Evolutionary conservation across 1,140 invertebrate species (phyloP), one percentile per base, ranked within the genome.

Genomic region (Bombus waltoni): DNA sequence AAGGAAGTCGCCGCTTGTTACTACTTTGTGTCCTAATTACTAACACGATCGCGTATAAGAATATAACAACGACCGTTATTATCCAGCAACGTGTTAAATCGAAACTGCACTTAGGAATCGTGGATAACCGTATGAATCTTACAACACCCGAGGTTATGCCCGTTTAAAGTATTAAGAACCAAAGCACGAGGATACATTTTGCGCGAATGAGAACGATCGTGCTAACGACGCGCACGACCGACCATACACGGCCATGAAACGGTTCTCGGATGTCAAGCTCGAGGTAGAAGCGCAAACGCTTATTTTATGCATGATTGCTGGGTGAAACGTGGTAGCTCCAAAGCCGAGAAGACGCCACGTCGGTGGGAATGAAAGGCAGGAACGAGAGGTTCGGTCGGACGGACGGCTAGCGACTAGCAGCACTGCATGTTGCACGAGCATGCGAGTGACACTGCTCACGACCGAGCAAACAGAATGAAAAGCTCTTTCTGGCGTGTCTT

Each of bases 251-350:
- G 72, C 13, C 78, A 62, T 62, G 87, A 71, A 89, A 78, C n/a
- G 62, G 28, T 83, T 53, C 32, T 53, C 1, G 25, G 57, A 74
- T 81, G 83, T 86, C 83, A 80, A 86, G 74, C 38, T 47, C 44
- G 62, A 79, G 73, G 32, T 83, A 53, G 62, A 83, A 83, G 80
- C 65, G 57, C 35, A 78, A 76, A 80, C 81, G 85, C 81, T 76
- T 89, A 86, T 89, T 89, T 90, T 85, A 89, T 89, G 89, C 81
- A 89, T 79, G 88, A 89, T 87, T 47, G 78, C 65, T 38, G 87
- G 38, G 77, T 70, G 88, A 90, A 81, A 87, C 79, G 88, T 18
- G 77, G 42, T 65, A 65, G 75, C 40, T 32, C 9, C n/a, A 80
- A 80, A 84, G 77, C 81, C 22, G 70, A 25, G 88, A 87, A 81